A percentile compares a stretch with the other conserved stretches of the same genome.
Conservation (phyloP, 2,797 vertebrate genomes). For the Phoeniculus purpureus region DNA sequence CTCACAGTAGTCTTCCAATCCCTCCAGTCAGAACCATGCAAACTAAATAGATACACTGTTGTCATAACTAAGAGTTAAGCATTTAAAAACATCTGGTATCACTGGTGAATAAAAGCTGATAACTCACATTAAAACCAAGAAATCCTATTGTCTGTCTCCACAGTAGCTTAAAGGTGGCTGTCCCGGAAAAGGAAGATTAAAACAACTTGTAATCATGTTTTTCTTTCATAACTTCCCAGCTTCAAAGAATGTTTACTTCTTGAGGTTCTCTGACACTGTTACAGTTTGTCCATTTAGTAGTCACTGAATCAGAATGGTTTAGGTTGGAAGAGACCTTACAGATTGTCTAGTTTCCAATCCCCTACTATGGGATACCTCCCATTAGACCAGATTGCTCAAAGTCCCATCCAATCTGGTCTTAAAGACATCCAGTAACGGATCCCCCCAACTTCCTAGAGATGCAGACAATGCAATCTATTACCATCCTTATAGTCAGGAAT, state of each 20-base stretch:
- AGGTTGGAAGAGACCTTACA: too few relatives aligned
- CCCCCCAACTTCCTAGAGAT: too few relatives aligned
- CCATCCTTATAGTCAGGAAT: too few relatives aligned
- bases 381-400: too few relatives aligned
- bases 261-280: background rate
- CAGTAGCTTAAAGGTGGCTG: rapidly evolving
- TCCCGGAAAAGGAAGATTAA: background rate
- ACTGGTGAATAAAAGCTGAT: rapidly evolving
- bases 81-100: background rate
- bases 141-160: background rate
- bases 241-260: background rate
- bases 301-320: too few relatives aligned
- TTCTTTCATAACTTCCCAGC: background rate
- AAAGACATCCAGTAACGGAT: too few relatives aligned
- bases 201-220: background rate
- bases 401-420: too few relatives aligned
- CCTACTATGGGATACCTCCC: too few relatives aligned
- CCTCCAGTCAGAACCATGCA: background rate
- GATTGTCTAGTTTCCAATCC: too few relatives aligned
- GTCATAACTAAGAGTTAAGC: background rate
- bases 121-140: background rate
- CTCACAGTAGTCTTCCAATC: background rate
- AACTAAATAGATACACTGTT: background rate
- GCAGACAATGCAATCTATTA: too few relatives aligned
- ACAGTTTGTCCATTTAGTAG: background rate